Conservation (phyloP, 2,888 invertebrate genomes). For the Trachelus stipa region DNA sequence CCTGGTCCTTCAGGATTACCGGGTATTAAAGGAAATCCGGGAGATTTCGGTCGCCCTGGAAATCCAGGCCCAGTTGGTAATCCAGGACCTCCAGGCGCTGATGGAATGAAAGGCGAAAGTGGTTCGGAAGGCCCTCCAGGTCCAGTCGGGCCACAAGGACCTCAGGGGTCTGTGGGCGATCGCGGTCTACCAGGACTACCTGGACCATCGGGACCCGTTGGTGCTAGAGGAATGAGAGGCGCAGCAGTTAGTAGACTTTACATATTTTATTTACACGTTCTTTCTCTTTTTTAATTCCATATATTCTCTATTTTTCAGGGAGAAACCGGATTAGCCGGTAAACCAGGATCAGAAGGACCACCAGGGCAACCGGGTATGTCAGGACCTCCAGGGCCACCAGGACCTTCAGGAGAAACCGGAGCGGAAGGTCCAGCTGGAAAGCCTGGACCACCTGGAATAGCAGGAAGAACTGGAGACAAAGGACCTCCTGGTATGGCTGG, state of each 20-base stretch:
- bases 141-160: constrained; percentile 77
- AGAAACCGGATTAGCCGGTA: constrained; percentile 79
- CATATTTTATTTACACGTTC: not conserved
- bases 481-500: constrained; percentile 78
- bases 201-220: constrained; percentile 74
- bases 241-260: constrained; percentile 67
- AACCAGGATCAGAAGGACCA: constrained; percentile 80
- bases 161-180: constrained; percentile 77
- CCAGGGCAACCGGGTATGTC: constrained; percentile 75
- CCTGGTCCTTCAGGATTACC: constrained; percentile 77
- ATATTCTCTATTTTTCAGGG: constrained; percentile 67
- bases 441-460: constrained; percentile 77
- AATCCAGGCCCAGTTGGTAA: constrained; percentile 76
- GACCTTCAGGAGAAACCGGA: constrained; percentile 74
- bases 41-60: constrained; percentile 79
- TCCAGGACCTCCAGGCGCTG: constrained; percentile 78
- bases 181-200: constrained; percentile 74
- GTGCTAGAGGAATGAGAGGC: constrained; percentile 76
- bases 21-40: constrained; percentile 78
- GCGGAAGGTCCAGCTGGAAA: constrained; percentile 76
- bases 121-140: constrained; percentile 79
- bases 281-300: not conserved
- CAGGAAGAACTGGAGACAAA: constrained; percentile 82
- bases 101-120: constrained; percentile 81
- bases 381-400: constrained; percentile 77